Conservation (phyloP, 2,113 vertebrate species). For the Chaenogobius annularis region DNA sequence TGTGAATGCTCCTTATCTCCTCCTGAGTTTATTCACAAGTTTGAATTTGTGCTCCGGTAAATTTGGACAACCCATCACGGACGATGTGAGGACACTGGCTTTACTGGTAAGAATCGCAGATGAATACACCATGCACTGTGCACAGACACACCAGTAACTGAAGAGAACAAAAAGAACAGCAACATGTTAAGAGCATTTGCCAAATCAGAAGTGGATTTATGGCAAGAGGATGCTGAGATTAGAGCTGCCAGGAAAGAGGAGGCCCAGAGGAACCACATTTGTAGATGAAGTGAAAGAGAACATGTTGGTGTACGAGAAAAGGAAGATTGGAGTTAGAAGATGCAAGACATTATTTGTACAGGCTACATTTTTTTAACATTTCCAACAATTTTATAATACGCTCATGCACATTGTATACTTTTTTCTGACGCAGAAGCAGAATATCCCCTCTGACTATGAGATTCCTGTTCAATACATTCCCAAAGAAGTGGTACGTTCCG, state of each 20-base stretch:
- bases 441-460: conserved; percentile 73
- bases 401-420: neutral
- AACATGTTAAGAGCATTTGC: neutral
- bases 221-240: neutral
- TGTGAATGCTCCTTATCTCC: conserved; percentile 68
- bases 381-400: no score
- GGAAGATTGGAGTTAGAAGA: neutral
- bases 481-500: conserved; percentile 66
- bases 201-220: neutral
- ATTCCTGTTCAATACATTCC: conserved; percentile 70
- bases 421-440: conserved; percentile 57
- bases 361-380: no score
- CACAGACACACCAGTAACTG: neutral
- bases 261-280: neutral
- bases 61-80: conserved; percentile 67
- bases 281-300: neutral
- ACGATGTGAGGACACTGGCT: conserved; percentile 73
- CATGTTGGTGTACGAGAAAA: no score
- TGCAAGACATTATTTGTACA: no score
- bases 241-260: neutral
- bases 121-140: neutral
- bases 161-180: neutral
- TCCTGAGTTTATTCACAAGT: conserved; percentile 67
- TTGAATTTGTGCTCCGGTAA: conserved; percentile 66
- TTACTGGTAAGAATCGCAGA: conserved; percentile 57